phyloP scores from a whole-genome alignment of 2,113 vertebrate genomes.

The Suricata suricatta region DNA sequence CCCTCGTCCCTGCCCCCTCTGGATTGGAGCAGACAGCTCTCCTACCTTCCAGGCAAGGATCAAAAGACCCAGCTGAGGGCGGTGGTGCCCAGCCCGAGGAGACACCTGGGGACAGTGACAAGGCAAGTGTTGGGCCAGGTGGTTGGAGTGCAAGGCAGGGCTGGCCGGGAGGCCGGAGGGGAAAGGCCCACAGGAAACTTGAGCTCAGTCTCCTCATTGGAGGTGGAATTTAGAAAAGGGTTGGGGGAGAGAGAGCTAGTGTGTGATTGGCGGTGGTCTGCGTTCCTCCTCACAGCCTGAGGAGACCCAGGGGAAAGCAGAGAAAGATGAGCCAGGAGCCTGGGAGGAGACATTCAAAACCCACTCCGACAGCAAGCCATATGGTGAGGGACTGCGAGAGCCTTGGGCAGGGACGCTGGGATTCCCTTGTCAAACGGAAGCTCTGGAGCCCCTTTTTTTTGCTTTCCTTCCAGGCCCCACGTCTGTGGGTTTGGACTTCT shows the following conservation, averaged over 20 bases:
- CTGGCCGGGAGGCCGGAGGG: not conserved
- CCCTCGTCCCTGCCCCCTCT: slow-evolving; percentile 77
- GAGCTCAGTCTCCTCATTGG: not conserved
- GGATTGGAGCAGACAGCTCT: slow-evolving; percentile 81
- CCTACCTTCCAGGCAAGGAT: slow-evolving; percentile 82
- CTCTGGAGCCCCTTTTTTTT: not conserved
- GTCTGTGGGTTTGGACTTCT: slow-evolving; percentile 94
- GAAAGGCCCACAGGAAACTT: not conserved
- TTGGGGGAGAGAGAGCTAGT: not conserved
- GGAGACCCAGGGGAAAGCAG: slow-evolving; percentile 52
- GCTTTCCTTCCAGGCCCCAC: slow-evolving; percentile 87
- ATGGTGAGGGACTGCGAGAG: slow-evolving; percentile 82
- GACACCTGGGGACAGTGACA: slow-evolving; percentile 47
- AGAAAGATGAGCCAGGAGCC: slow-evolving; percentile 86
- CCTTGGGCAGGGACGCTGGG: not conserved
- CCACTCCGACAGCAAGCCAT: slow-evolving; percentile 92
- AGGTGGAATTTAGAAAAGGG: not conserved
- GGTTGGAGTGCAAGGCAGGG: not conserved
- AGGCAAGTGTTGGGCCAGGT: slow-evolving; percentile 69
- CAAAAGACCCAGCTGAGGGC: slow-evolving; percentile 78
- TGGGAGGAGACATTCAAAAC: slow-evolving; percentile 97
- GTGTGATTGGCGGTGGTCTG: not conserved
- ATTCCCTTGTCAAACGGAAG: not conserved
- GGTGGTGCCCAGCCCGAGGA: slow-evolving; percentile 66
- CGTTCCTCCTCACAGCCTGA: slow-evolving; percentile 60